These are phyloP conservation scores for Calidris pugnax DNA, from an alignment of 2,113 vertebrate species.

Conservation along the genomic window DNA sequence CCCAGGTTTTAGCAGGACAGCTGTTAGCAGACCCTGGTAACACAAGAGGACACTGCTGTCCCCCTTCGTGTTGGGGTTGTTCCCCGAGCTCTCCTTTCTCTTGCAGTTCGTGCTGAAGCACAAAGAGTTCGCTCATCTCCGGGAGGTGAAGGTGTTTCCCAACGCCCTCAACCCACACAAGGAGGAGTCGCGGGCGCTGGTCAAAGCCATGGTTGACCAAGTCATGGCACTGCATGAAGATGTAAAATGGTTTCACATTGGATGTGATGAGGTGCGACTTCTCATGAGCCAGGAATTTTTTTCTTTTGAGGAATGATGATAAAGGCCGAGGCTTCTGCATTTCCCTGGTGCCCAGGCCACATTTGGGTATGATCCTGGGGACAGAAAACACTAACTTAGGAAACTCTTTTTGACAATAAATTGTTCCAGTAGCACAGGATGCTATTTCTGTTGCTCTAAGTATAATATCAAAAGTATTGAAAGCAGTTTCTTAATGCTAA, in stretches of 20 bases:
- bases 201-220: constrained; percentile 88
- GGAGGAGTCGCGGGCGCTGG: constrained; percentile 76
- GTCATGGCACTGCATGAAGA: constrained; percentile 84
- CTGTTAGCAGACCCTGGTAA: not conserved
- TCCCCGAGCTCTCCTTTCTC: not conserved
- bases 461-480: not conserved
- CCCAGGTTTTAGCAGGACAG: not conserved
- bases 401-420: not conserved
- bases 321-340: not conserved
- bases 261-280: constrained; percentile 89
- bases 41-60: fast-evolving
- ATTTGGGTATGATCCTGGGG: not conserved
- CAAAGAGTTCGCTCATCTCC: constrained; percentile 77
- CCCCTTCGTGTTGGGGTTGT: fast-evolving
- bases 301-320: not conserved
- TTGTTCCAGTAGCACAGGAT: fast-evolving
- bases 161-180: constrained; percentile 90
- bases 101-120: constrained; percentile 95
- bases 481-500: not conserved
- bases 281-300: not conserved
- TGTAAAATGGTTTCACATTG: constrained; percentile 83
- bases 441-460: not conserved
- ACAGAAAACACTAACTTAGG: not conserved
- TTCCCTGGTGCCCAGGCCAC: not conserved
- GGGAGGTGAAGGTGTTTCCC: constrained; percentile 84